Evolutionary conservation across 2,797 vertebrate genomes (phyloP), one percentile per base, ranked within the genome.

Genomic region (Gymnoscopelus braueri): DNA sequence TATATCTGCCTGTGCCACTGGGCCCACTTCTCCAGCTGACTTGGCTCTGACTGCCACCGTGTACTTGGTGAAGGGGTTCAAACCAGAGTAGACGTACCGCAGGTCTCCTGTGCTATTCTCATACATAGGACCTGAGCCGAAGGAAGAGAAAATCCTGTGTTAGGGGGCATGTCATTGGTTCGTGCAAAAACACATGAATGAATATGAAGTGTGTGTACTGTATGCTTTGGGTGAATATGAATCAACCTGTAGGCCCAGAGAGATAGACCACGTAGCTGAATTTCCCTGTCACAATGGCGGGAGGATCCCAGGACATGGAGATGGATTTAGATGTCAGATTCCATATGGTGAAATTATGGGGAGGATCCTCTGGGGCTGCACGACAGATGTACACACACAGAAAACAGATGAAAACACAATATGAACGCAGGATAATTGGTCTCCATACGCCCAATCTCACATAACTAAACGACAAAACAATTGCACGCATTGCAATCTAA

Each of bases 301-400:
- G 98, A 78, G 97, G 89, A 10, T 92, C 96, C 97, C 98, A 99
- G 5, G 86, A 91, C 70, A 97, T 85, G 15, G 90, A 91, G 74
- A 98, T 92, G 0, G 94, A 95, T 64, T 93, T 95, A 35, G 95
- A 96, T 14, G 96, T 98, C 78, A 96, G 69, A 24, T 97, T 97
- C 67, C 87, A 80, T 26, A 91, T 85, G 26, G 85, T 11, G 50
- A 97, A 67, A 79, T 95, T 97, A 84, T 96, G 94, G 49, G 98
- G 97, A 8, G 96, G 87, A 79, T 96, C 97, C 87, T 98, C 97
- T 68, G 98, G 98, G 71, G 96, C 98, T 99, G 90, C 77, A 92
- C 90, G 47, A 12, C 69, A 81, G 19, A 63, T 14, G 24, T n/a
- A n/a, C 54, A 24, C 51, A 75, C 54, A 70, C 67, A 76, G 61